Percentiles rank a stretch among this genome's conserved stretches.
These are phyloP conservation scores for Hesperia comma DNA, from an alignment of 2,888 invertebrate genomes.

Conservation along the genomic window DNA sequence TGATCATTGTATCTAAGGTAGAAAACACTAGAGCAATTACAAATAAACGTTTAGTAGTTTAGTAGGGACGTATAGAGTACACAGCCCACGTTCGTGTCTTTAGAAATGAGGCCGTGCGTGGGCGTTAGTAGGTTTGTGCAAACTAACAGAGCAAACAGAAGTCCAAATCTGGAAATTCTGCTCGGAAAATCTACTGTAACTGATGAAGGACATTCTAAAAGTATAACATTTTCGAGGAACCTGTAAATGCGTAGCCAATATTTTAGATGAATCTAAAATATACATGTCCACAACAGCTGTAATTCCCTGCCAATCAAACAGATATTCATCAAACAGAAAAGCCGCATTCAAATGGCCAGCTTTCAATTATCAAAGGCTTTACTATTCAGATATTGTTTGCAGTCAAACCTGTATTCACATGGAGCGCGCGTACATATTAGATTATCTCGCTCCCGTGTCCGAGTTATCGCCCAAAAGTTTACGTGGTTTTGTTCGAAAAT, in stretches of 20 bases:
- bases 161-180: neutral
- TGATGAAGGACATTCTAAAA: neutral
- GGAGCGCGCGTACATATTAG: slow-evolving; percentile 7
- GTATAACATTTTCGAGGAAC: no score
- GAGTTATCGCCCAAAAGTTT: slow-evolving; percentile 19
- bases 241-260: no score
- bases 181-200: neutral
- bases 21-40: no score
- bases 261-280: neutral
- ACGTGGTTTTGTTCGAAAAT: slow-evolving; percentile 21
- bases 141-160: neutral
- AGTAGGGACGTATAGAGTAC: no score
- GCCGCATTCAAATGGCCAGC: slow-evolving; percentile 19
- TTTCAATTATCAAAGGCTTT: slow-evolving; percentile 23
- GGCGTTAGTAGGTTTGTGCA: neutral
- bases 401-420: slow-evolving; percentile 15
- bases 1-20: no score
- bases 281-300: neutral
- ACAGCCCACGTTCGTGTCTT: neutral
- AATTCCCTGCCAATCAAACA: slow-evolving; percentile 9
- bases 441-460: neutral
- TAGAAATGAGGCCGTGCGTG: neutral
- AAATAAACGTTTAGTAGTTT: no score
- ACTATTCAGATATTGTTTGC: slow-evolving; percentile 19
- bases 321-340: slow-evolving; percentile 9